phyloP scores from a whole-genome alignment of 2,113 vertebrate genomes.

The Otolemur garnettii region DNA sequence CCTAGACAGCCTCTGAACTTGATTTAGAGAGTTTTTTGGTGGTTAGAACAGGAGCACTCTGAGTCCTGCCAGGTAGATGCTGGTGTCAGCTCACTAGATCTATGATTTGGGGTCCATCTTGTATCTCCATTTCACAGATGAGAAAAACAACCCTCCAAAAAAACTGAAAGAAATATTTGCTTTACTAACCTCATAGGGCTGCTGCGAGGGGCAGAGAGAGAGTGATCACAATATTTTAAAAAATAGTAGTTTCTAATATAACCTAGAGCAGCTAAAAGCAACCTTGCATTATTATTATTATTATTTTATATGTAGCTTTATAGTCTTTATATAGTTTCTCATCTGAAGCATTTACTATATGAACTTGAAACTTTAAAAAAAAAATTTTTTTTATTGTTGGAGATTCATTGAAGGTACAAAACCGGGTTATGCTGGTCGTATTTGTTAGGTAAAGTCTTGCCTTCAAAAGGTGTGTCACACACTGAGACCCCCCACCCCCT shows the following conservation, averaged over 20 bases:
- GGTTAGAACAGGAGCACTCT: not conserved
- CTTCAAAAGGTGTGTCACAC: too few species aligned
- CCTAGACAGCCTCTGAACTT: not conserved
- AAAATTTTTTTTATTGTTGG: too few species aligned
- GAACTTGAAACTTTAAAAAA: not conserved
- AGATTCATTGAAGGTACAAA: too few species aligned
- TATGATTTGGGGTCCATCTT: not conserved
- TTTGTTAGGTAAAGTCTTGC: too few species aligned
- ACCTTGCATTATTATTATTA: not conserved
- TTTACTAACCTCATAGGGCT: not conserved
- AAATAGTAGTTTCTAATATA: not conserved
- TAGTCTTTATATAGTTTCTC: not conserved
- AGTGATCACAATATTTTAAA: not conserved
- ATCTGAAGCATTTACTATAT: not conserved
- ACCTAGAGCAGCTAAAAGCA: too few species aligned
- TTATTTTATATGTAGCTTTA: not conserved
- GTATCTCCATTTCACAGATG: not conserved
- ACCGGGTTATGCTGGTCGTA: too few species aligned
- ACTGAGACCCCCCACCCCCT: too few species aligned
- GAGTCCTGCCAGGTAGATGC: not conserved
- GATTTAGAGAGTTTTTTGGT: not conserved
- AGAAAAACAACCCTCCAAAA: not conserved
- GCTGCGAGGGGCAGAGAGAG: not conserved
- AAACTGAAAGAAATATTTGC: conserved; percentile 1
- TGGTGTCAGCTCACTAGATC: not conserved